Percentiles rank a stretch among this genome's conserved stretches.
Conservation (phyloP, 2,888 invertebrate genomes). For the Muscina levida region DNA sequence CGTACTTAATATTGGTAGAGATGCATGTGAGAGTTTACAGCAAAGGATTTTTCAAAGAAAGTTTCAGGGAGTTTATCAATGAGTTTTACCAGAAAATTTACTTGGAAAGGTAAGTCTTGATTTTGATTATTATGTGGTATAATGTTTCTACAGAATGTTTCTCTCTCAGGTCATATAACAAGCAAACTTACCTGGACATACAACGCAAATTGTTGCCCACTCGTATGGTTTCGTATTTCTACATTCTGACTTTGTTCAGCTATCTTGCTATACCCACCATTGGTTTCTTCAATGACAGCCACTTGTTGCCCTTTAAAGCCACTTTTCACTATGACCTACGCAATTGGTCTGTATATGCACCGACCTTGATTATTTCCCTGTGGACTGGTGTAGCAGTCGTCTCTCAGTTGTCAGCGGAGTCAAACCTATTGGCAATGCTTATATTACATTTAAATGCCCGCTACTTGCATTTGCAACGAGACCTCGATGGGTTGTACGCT, state of each 20-base stretch:
- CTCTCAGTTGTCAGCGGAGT: constrained; percentile 71
- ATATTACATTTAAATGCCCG: constrained; percentile 75
- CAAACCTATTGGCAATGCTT: constrained; percentile 73
- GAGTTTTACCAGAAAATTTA: constrained; percentile 72
- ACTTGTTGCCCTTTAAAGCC: constrained; percentile 72
- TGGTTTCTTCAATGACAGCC: constrained; percentile 67
- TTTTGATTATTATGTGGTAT: too few species aligned
- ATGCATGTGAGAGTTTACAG: constrained; percentile 60
- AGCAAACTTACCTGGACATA: constrained; percentile 65
- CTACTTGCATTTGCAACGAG: constrained; percentile 69
- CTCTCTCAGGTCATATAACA: constrained; percentile 60
- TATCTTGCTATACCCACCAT: constrained; percentile 68
- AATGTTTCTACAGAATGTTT: not conserved
- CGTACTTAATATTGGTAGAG: constrained; percentile 65
- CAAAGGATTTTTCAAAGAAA: constrained; percentile 53
- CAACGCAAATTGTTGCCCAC: constrained; percentile 69
- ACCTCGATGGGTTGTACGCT: constrained; percentile 62
- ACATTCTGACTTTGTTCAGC: constrained; percentile 69
- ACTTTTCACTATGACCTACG: constrained; percentile 71
- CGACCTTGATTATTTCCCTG: constrained; percentile 67
- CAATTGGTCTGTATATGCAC: constrained; percentile 65
- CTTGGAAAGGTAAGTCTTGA: constrained; percentile 66
- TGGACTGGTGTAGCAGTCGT: constrained; percentile 71
- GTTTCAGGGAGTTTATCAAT: constrained; percentile 70
- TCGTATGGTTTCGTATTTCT: constrained; percentile 69